Conservation (phyloP, 2,888 invertebrate genomes). For the Lycocerus yunnanus region DNA sequence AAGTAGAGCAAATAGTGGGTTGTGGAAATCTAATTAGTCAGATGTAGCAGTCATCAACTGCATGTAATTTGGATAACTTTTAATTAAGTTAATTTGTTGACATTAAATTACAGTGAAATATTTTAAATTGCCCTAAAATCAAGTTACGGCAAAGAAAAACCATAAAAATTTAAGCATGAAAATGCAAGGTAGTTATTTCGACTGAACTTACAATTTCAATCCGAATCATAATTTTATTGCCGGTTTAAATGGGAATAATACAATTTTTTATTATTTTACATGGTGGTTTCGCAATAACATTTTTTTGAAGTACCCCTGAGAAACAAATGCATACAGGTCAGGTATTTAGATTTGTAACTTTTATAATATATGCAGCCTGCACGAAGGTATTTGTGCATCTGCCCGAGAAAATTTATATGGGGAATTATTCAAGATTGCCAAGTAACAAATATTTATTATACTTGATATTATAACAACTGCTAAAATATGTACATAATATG, state of each 20-base stretch:
- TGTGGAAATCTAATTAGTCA: not conserved
- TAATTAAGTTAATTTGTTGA: not conserved
- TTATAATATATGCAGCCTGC: not conserved
- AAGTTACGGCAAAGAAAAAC: not conserved
- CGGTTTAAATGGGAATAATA: not conserved
- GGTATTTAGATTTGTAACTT: not conserved
- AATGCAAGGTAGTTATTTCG: not conserved
- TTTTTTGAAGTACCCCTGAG: not conserved
- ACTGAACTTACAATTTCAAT: not conserved
- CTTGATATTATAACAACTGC: not conserved
- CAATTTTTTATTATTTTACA: not conserved
- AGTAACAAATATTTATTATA: slow-evolving; percentile 1
- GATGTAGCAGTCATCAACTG: not conserved
- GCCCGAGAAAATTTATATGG: slow-evolving; percentile 2
- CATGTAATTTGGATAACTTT: not conserved
- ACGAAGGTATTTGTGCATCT: not conserved
- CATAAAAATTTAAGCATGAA: not conserved
- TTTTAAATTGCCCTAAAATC: not conserved
- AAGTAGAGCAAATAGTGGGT: not conserved
- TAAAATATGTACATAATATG: not conserved
- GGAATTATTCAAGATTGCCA: slow-evolving; percentile 2
- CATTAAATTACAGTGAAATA: not conserved
- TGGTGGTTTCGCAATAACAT: not conserved
- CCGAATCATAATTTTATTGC: not conserved
- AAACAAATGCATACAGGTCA: not conserved